Conservation (phyloP, 2,888 invertebrate genomes). For the Phyllotreta cruciferae region DNA sequence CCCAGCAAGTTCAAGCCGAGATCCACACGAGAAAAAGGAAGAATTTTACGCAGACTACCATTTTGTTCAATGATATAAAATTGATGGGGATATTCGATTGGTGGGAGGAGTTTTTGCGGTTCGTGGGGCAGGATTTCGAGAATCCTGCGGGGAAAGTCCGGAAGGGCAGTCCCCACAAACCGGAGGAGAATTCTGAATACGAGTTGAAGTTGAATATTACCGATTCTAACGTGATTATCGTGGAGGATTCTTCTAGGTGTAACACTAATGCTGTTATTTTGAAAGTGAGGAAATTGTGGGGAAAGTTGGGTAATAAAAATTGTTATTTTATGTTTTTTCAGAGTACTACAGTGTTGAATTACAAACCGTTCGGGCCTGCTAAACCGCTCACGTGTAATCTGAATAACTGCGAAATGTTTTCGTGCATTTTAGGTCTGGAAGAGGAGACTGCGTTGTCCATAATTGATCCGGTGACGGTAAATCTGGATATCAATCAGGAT, state of each 20-base stretch:
- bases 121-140: constrained; percentile 66
- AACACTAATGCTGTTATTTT: constrained; percentile 95
- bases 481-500: constrained; percentile 69
- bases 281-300: no score
- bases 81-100: constrained; percentile 93
- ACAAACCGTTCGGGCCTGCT: constrained; percentile 71
- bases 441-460: constrained; percentile 90
- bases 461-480: constrained; percentile 89
- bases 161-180: constrained; percentile 45
- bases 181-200: constrained; percentile 61
- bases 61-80: constrained; percentile 92
- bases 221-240: constrained; percentile 92
- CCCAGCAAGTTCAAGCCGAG: constrained; percentile 57
- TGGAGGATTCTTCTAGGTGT: constrained; percentile 86
- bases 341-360: constrained; percentile 89
- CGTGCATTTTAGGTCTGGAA: constrained; percentile 86
- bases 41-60: constrained; percentile 80
- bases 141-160: constrained; percentile 25
- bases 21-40: constrained; percentile 66
- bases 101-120: constrained; percentile 86
- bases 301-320: no score
- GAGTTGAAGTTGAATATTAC: constrained; percentile 93
- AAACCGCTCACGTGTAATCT: constrained; percentile 87
- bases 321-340: no score
- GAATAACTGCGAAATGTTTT: constrained; percentile 91